Evolutionary conservation across 2,888 invertebrate genomes (phyloP), one percentile per base, ranked within the genome.

Genomic region (Biston stratarius): DNA sequence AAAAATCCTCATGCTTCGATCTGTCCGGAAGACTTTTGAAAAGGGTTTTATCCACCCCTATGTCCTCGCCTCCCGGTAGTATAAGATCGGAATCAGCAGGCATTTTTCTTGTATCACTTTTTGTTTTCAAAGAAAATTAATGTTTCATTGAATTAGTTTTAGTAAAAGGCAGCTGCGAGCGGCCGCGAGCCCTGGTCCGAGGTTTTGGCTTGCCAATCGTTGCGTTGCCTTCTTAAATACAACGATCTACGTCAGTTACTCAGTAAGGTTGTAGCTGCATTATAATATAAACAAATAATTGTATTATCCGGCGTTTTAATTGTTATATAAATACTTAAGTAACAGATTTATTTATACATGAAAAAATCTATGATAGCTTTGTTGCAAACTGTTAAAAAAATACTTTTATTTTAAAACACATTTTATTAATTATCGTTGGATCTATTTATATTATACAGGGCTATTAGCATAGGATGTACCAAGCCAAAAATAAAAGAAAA

Each of bases 1-100:
- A 92, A 82, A 97, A 97, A 55, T 95, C 94, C 83, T 97, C 97
- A 84, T 97, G 97, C 49, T 94, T 92, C 15, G 94, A 89, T 76
- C 94, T 92, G 45, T 94, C 94, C 1, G 97, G 95, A 64, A 96
- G 89, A 82, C 96, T 96, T 80, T 95, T 95, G 82, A 94, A 95
- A 74, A 83, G 79, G 64, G 79, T 83, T 57, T 81, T 83, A 45
- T 85, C 84, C n/a, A 82, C 78, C 45, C 78, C 83, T 67, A 83
- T 81, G 55, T 87, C 87, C 59, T 87, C 85, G n/a, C 81, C 87
- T 51, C 83, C 83, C 44, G 83, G 83, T 72, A 90, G 83, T 74
- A 93, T 88, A 63, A 92, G 84, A 74, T 88, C 90, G 47, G 94
- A 94, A 83, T 94, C 89, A 63, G 94, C 94, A 74, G 94, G 94